Base-by-base conservation (phyloP, 2,888 invertebrate species). In the Synanthedon vespiformis region DNA sequence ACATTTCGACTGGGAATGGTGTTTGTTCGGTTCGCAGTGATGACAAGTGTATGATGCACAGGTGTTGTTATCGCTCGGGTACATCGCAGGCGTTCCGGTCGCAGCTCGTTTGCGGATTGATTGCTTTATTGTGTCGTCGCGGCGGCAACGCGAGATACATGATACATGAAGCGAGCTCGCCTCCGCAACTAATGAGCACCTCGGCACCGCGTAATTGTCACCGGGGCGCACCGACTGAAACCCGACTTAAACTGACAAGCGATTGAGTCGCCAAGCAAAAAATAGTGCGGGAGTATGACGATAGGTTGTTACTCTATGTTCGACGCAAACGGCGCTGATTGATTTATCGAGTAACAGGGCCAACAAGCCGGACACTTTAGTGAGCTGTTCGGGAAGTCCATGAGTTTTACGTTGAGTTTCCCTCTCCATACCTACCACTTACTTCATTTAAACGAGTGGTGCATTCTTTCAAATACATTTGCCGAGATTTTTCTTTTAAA, bases 51-150 rank as follows among this genome's bases (percentile, higher is more conserved):
- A 63, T 63, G 63, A 52, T 61, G 58, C 62, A 69, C 62, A 67
- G 61, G 65, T 66, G 68, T 68, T 61, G 64, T 64, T 62, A 65
- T 59, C 62, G 55, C 54, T 58, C 56, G 61, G 61, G 60, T 61
- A 60, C 62, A 64, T 64, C 64, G 63, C 54, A 60, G 61, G 58
- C 61, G 66, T 63, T 61, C 61, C 61, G 62, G 60, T 64, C 63
- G 68, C 67, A 67, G 74, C 74, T 77, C 72, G 75, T 76, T 80
- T 77, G 72, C 64, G 73, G 79, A 80, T 81, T 86, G 86, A 86
- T 84, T 84, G 82, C 84, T 85, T 83, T 82, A 86, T 85, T 85
- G 85, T 83, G 70, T 72, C 68, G 73, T 70, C 70, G 65, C 64
- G 64, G 62, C 62, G 65, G 64, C 74, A 77, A 83, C 79, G 80